Base-by-base conservation (phyloP, 2,113 vertebrate genomes). In the Ceyx melanurus region DNA sequence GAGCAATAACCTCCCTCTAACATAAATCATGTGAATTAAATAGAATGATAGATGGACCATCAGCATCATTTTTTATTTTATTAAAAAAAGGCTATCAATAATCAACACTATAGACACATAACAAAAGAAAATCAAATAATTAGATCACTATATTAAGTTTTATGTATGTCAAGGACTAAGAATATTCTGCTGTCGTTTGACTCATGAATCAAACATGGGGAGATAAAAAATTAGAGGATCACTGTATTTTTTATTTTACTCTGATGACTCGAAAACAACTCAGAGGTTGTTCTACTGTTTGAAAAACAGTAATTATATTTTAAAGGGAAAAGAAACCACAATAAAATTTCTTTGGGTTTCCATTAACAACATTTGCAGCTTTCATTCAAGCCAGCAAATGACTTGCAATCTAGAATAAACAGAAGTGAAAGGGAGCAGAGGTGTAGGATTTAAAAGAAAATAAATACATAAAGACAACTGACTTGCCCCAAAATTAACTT, bases 381-480 rank as follows among this genome's bases (percentile, higher is more conserved):
- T 82, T 84, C 35, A 76, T 56, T 65, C 58, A 67, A 82, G 35
- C 3, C 45, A 79, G 18, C 0, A 8, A 74, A 70, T 71, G 0
- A 71, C 53, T 53, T 72, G 26, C 8, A 62, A 58, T 76, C 46
- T 75, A 82, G 53, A 85, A 62, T 31, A 84, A 67, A 9, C 2
- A 3, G 21, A 35, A 14, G 14, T 5, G 3, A 2, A 0, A 0
- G 14, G 9, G 14, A 15, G 9, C 13, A 4, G 15, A 3, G 25
- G 45, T 13, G 11, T 2, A 16, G 12, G 15, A 60, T 45, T 62
- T 8, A 10, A 37, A 50, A 73, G 51, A 23, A 51, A 51, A 13
- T 11, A 45, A 50, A 68, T 40, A 20, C 11, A 37, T 37, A 33
- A 42, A 18, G 3, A 31, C 4, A 72, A 13, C 5, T 19, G 2